phyloP scores from a whole-genome alignment of 2,888 invertebrate species.

The Drosophila affinis region DNA sequence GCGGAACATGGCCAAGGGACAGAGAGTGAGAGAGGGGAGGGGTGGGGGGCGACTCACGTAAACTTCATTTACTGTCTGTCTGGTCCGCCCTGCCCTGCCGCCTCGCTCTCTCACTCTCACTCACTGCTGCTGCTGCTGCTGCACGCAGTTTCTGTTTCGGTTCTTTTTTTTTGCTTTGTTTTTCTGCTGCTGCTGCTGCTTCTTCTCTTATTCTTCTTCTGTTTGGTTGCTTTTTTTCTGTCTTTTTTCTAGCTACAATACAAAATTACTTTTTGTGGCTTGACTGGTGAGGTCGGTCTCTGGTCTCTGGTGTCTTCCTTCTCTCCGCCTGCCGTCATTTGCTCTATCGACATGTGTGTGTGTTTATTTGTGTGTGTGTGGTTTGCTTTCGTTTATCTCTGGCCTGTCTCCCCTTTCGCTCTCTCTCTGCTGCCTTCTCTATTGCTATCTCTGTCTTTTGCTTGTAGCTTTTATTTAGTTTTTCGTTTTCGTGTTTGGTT shows the following conservation, averaged over 20 bases:
- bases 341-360: neutral
- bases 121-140: conserved; percentile 13
- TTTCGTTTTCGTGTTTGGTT: neutral
- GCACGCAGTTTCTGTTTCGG: conserved; percentile 42
- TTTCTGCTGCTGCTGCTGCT: neutral
- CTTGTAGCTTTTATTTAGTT: neutral
- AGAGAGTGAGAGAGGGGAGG: neutral
- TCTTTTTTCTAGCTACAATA: conserved; percentile 53
- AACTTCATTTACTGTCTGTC: conserved; percentile 53
- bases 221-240: conserved; percentile 19
- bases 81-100: conserved; percentile 27
- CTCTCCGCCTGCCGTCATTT: neutral
- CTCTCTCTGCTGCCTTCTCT: neutral
- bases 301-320: neutral
- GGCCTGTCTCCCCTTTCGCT: neutral
- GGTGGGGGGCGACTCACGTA: conserved; percentile 23
- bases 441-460: neutral
- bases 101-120: neutral
- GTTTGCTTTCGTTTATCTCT: neutral
- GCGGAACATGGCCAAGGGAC: neutral
- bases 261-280: conserved; percentile 65
- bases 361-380: neutral
- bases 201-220: conserved; percentile 18
- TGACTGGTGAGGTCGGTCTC: conserved; percentile 29
- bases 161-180: conserved; percentile 13